Percentiles rank a stretch among this genome's conserved stretches.
Evolutionary conservation across 2,888 invertebrate species (phyloP).

Genomic region (Lepidonotus clava): DNA sequence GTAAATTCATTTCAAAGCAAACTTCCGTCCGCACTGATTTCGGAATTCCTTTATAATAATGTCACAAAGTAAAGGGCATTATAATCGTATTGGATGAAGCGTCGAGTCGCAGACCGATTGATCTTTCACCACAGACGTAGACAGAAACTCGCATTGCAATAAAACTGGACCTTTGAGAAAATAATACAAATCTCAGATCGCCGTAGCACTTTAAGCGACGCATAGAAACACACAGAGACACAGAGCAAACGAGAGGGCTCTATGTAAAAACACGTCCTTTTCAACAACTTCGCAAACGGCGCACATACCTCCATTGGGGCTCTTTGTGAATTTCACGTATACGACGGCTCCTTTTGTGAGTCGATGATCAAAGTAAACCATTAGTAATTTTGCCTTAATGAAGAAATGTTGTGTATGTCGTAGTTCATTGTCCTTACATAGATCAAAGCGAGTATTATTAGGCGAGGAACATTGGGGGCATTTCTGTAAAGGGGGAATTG

Average conservation of each 20-base stretch:
- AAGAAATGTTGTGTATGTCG: conserved; percentile 46
- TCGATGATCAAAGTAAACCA: conserved; percentile 29
- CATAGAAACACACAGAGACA: too few species aligned
- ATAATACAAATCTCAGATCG: too few species aligned
- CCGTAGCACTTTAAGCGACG: too few species aligned
- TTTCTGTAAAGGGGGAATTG: neutral
- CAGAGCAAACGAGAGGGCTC: too few species aligned
- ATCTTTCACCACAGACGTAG: neutral
- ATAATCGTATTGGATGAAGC: neutral
- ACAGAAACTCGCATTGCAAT: neutral
- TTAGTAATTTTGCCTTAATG: conserved; percentile 47
- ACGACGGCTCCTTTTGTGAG: conserved; percentile 25
- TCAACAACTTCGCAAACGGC: conserved; percentile 21
- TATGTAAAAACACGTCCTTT: neutral
- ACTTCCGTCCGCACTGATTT: too few species aligned
- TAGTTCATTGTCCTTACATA: conserved; percentile 2
- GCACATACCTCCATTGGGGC: conserved; percentile 8
- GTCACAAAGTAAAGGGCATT: neutral
- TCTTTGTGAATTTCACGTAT: conserved; percentile 36
- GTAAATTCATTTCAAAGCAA: too few species aligned
- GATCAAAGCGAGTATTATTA: conserved; percentile 40
- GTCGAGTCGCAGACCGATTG: too few species aligned
- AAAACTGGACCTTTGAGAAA: too few species aligned
- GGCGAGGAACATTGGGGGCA: neutral
- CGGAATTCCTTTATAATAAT: too few species aligned